A percentile compares a stretch with the other conserved stretches of the same genome.
These are phyloP conservation scores for Limosa lapponica DNA, from an alignment of 2,797 vertebrate genomes.

Conservation along the genomic window DNA sequence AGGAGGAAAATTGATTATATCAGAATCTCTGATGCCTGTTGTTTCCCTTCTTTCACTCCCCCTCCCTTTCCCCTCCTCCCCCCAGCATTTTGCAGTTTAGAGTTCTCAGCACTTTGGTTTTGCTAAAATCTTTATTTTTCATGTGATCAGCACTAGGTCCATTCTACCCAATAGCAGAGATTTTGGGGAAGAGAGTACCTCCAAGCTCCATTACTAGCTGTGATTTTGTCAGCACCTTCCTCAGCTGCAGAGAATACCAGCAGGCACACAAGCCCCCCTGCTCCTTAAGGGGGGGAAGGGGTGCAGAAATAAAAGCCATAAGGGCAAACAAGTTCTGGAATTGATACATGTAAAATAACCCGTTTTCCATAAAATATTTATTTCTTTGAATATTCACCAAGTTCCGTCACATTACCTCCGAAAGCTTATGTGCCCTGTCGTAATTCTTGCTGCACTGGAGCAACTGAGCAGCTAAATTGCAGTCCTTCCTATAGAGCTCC, in stretches of 20 bases:
- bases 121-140: neutral
- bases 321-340: neutral
- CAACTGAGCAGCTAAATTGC: slow-evolving; percentile 94
- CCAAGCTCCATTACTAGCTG: neutral
- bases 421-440: slow-evolving; percentile 90
- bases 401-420: slow-evolving; percentile 85
- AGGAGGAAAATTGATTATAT: slow-evolving; percentile 43
- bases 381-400: neutral
- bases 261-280: neutral
- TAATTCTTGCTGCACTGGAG: slow-evolving; percentile 95
- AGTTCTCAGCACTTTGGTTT: neutral
- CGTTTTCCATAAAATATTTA: neutral
- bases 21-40: neutral
- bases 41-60: neutral
- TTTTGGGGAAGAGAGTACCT: neutral
- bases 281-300: neutral
- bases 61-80: too few relatives aligned
- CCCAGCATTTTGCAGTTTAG: neutral
- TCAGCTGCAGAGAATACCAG: neutral
- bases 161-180: neutral
- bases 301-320: neutral
- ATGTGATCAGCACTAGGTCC: neutral
- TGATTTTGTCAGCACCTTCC: neutral
- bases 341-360: neutral
- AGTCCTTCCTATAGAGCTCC: slow-evolving; percentile 97